Evolutionary conservation across 2,797 vertebrate genomes (phyloP), one percentile per base, ranked within the genome.

Genomic region (Emys orbicularis): DNA sequence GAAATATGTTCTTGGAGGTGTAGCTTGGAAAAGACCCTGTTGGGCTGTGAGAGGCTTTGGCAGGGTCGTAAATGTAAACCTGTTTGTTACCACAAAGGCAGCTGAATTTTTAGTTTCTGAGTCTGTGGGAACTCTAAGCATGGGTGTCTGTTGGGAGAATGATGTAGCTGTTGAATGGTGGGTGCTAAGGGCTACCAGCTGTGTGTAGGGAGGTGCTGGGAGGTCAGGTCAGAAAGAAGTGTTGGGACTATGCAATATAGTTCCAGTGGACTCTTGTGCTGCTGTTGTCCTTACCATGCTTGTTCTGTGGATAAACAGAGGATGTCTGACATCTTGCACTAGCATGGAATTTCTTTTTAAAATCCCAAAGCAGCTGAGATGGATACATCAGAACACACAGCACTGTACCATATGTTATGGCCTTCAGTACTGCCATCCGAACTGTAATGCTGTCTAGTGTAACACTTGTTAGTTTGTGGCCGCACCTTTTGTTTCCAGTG

Each of bases 1-100:
- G 83, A 91, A 94, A 87, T 95, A 86, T 90, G 41, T 88, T 54
- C 84, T 5, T 5, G 5, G 81, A 86, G 47, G 61, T 59, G 31
- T 61, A 81, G n/a, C 3, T 57, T 44, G 44, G 53, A 77, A 54
- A 31, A 92, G 65, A 37, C 88, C 83, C 72, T 56, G 34, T 72
- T 95, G 88, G 12, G 54, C 65, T 83, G 50, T 29, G 88, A 86
- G 81, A 34, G 53, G 37, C 31, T 85, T 92, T 4, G 37, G 8
- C 31, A 12, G 41, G 44, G 54, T 52, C 56, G 52, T 23, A 44
- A 83, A 49, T 79, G 54, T 37, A 82, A 77, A 79, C 41, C 5
- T 15, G 21, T 34, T 57, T 79, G 8, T 87, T 91, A 49, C 25
- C 31, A 37, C 11, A 83, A 18, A 83, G 31, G 19, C 16, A 87